Evolutionary conservation across 2,888 invertebrate species (phyloP).

Genomic region (Ichneumoninae sp.): DNA sequence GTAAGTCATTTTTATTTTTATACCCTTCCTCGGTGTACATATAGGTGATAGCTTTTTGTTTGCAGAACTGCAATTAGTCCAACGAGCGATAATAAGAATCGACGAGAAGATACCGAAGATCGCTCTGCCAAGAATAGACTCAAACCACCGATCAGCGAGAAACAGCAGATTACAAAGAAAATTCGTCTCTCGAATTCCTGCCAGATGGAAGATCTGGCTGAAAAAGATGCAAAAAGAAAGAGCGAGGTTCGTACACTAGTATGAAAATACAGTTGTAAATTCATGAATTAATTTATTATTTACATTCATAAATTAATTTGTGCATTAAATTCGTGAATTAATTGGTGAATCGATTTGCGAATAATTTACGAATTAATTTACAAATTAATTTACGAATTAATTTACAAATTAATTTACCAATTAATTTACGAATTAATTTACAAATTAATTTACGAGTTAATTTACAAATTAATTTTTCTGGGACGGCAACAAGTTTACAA

Average conservation of each 20-base stretch:
- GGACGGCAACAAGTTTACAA: no score
- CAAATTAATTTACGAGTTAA: background rate
- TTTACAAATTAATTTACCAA: background rate
- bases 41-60: background rate
- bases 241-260: constrained; percentile 42
- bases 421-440: background rate
- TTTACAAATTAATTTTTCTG: background rate
- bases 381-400: background rate
- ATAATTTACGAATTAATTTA: background rate
- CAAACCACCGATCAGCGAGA: constrained; percentile 60
- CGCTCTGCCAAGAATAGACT: constrained; percentile 18
- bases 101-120: background rate
- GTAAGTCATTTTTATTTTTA: constrained; percentile 66
- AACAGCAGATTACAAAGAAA: constrained; percentile 63
- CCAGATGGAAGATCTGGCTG: background rate
- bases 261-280: background rate
- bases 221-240: constrained; percentile 58
- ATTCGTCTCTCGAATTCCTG: constrained; percentile 64
- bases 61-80: constrained; percentile 15
- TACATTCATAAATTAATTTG: background rate
- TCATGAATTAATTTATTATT: background rate
- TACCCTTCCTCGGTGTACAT: background rate
- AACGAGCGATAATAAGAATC: background rate
- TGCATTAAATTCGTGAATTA: background rate
- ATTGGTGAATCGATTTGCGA: background rate